Evolutionary conservation across 2,797 vertebrate species (phyloP), one percentile per base, ranked within the genome.

Genomic region (Brachyrhaphis roseni): DNA sequence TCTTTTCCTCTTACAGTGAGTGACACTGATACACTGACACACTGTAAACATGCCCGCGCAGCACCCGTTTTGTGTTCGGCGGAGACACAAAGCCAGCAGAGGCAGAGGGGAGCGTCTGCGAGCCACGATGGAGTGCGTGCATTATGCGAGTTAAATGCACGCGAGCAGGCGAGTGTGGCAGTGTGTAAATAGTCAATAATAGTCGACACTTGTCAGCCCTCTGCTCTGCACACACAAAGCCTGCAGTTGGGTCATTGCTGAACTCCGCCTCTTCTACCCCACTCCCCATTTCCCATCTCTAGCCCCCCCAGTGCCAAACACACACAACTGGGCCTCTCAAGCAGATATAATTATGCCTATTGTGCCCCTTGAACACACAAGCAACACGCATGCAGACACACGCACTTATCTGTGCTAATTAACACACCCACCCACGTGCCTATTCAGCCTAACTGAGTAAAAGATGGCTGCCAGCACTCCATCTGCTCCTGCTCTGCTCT

Each of bases 121-220:
- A 71, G 36, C 59, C 7, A 76, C 36, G 28, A 39, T 34, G 75
- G 75, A 76, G 83, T 82, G 83, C 81, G 81, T 83, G 78, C 78
- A 72, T 86, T 82, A 41, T 90, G 85, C 85, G 86, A 80, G 84
- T 89, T 89, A 81, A 76, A 90, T 85, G 91, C 90, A 92, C 83
- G 87, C 83, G 93, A 89, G 88, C 87, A 75, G 84, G 87, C 88
- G 83, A 83, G 92, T 91, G 90, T 90, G 85, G 88, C 87, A 91
- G 92, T 93, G 94, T 95, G 95, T 95, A 96, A 96, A 95, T 95
- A 95, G 94, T 95, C 93, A 94, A 95, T 96, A 96, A 95, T 94
- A 93, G 95, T 88, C 90, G 94, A 96, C 95, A 96, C 93, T 94
- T 95, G 94, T 95, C 94, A 95, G 93, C 94, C 94, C 94, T 94